Evolutionary conservation across 2,797 vertebrate genomes (phyloP), one percentile per base, ranked within the genome.

Genomic region (Gila robusta): DNA sequence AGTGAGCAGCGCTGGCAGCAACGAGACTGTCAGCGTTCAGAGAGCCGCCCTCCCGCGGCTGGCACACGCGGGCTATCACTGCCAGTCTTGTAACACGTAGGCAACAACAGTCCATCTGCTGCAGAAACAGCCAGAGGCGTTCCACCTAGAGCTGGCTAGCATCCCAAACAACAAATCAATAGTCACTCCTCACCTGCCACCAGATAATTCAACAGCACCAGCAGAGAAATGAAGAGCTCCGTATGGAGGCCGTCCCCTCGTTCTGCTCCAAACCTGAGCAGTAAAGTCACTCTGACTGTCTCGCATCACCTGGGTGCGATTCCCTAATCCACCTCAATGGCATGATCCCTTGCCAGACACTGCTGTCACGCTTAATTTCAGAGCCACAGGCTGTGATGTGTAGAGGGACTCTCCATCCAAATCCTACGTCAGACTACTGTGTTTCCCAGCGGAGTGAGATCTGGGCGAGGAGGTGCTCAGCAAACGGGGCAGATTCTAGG

Each of bases 101-200:
- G 67, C 21, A 85, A 71, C 84, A 79, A 85, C 84, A 80, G 84
- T 80, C 84, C 84, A 85, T 85, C 84, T 85, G 77, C 83, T 79
- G 76, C 66, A 62, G 76, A 78, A 71, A 47, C 52, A 85, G 83
- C 74, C 76, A 64, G 84, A 80, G 39, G 84, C 69, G 39, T 64
- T 72, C 66, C 66, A 73, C 83, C 76, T 85, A 72, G 67, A 71
- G 49, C 77, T 85, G 84, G 76, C 84, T 62, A 39, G 66, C 12
- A 21, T 80, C 64, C 84, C 84, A 85, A 80, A 41, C 66, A 72
- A 85, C 84, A 79, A 80, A 85, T 85, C 84, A 72, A 72, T 39
- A 85, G 84, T 85, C 84, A 85, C 84, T 85, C 80, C 41, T 85
- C 84, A 85, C 76, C 77, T 72, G 77, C 67, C 76, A 49, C 83